A percentile compares a stretch with the other conserved stretches of the same genome.
Evolutionary conservation across 2,888 invertebrate genomes (phyloP).

Genomic region (Philopedon plagiatum): DNA sequence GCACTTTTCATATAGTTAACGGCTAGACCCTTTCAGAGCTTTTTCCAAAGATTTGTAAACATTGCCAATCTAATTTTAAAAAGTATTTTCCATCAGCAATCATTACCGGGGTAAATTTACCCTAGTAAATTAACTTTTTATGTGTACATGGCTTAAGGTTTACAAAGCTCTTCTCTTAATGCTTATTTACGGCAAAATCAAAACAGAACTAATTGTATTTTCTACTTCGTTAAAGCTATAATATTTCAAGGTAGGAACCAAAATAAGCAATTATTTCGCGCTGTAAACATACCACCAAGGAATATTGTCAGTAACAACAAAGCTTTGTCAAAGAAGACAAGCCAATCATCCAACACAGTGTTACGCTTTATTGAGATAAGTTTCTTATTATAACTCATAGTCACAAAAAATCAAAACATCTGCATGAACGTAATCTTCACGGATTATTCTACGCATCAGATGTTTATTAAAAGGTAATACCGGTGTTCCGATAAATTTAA

Average conservation of each 20-base stretch:
- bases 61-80: too few species aligned
- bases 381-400: constrained; percentile 1
- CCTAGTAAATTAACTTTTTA: too few species aligned
- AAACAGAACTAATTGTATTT: background rate
- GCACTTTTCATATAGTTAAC: too few species aligned
- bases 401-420: constrained; percentile 11
- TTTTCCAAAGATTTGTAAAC: too few species aligned
- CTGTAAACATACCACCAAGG: background rate
- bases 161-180: background rate
- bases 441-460: constrained; percentile 2
- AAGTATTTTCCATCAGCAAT: too few species aligned
- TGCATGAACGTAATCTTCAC: constrained; percentile 1
- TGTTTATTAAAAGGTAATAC: background rate
- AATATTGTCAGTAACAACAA: constrained; percentile 1
- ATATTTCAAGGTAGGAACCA: background rate
- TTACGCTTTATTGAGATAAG: constrained; percentile 14
- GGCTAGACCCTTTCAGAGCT: too few species aligned
- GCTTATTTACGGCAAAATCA: background rate
- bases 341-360: constrained; percentile 3
- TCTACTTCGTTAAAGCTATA: background rate
- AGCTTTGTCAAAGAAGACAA: background rate
- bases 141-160: too few species aligned
- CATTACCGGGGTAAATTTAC: too few species aligned
- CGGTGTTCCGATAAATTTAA: background rate
- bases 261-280: constrained; percentile 9